Base-by-base conservation (phyloP, 2,888 invertebrate genomes). In the Polydrusus tereticollis region DNA sequence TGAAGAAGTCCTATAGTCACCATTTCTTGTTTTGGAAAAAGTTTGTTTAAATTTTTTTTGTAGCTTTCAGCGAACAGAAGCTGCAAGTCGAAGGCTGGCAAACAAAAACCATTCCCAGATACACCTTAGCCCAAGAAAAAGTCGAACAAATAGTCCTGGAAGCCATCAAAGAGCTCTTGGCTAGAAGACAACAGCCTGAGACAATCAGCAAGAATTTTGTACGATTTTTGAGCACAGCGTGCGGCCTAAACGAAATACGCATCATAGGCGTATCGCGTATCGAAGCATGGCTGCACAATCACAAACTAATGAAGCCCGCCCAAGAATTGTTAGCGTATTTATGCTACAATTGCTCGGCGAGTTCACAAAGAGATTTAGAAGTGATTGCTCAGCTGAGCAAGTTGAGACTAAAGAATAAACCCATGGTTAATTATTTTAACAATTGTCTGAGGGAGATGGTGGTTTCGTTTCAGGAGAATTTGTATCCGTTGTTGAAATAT, bases 281-380 rank as follows among this genome's bases (percentile, higher is more conserved):
- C 18, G 98, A 98, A 84, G 90, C 93, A 78, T 98, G 98, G 98
- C 88, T 98, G 69, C 97, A 97, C 84, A 98, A 98, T 83, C 97
- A 97, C 73, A 99, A 98, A 88, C 86, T 97, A 64, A 94, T 95
- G 88, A 92, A 95, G 80, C 91, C 94, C 20, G 97, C 97, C 0
- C 97, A 97, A 84, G 98, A 98, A 85, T 85, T 99, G 64, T 86
- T 99, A 23, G 93, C 97, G 65, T 93, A 94, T 80, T 90, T 98
- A 77, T 98, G 97, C 84, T 91, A 93, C 79, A 99, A 99, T 87
- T 95, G 96, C 78, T 93, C 92, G 16, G 88, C 90, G 4, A 89
- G 88, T 77, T 90, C 90, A 5, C 88, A 89, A 75, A 85, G 87
- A 62, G 93, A 93, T 80, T 85, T 90, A 26, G 93, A 93, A 81